Base-by-base conservation (phyloP, 2,113 vertebrate genomes). In the Lonchura striata region DNA sequence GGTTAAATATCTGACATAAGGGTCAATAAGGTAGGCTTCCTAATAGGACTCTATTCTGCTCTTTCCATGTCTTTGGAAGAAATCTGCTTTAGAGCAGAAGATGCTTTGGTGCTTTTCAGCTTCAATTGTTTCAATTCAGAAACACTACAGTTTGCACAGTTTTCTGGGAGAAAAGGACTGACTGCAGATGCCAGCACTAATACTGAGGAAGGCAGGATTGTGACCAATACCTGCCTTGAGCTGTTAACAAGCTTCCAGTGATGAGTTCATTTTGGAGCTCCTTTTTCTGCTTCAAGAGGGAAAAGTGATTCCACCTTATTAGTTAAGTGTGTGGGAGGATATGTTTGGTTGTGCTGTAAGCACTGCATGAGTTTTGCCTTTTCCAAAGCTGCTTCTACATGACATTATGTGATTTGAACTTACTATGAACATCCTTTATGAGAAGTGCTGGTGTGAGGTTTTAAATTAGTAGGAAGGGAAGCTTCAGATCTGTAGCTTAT, bases 371-470 rank as follows among this genome's bases (percentile, higher is more conserved):
- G 72, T 94, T 94, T 44, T 71, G 56, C 95, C 84, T 97, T 97
- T 97, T 95, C 86, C 86, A 93, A 95, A 94, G 87, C 71, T 96
- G 44, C 83, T 97, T 92, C 90, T 46, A 70, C 57, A 42, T 69
- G 86, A 95, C 80, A 95, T 93, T 78, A 90, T 77, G 93, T 76
- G 81, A 83, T 96, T 96, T 95, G 87, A 97, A 91, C 33, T 93
- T 56, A 42, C 33, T 63, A 35, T 37, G 76, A 88, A 91, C 78
- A 78, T 88, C 46, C 80, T 94, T 85, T 90, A 52, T 90, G 91
- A 95, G 93, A 94, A 41, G 63, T 78, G 76, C 83, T 83, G 65
- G 79, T 88, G 81, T 96, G 77, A 86, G 94, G 76, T 95, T 94
- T 80, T 94, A 77, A 92, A 79, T 91, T 61, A 90, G 77, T 22